Evolutionary conservation across 2,797 vertebrate genomes (phyloP).

Genomic region (Danionella dracula): DNA sequence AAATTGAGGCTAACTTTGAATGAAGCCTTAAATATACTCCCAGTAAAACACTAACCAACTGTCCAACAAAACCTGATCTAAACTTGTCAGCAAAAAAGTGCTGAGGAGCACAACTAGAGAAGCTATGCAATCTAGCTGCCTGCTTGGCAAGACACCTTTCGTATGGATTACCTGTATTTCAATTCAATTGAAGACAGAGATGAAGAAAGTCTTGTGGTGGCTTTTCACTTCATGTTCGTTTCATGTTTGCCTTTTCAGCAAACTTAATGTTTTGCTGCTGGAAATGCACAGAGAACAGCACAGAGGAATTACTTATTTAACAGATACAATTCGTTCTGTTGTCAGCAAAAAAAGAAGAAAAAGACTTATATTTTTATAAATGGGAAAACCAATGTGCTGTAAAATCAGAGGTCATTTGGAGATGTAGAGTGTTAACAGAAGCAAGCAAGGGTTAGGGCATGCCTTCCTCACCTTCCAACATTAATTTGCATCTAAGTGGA

Average conservation of each 20-base stretch:
- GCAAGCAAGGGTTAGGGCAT: constrained; percentile 55
- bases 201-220: constrained; percentile 24
- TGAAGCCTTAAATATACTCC: too few species aligned
- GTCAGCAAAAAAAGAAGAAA: constrained; percentile 66
- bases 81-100: neutral
- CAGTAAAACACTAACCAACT: neutral
- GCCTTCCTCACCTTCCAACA: constrained; percentile 54
- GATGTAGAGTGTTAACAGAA: constrained; percentile 71
- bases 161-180: constrained; percentile 37
- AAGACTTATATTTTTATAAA: constrained; percentile 67
- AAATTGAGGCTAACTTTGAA: too few species aligned
- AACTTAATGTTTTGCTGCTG: constrained; percentile 74
- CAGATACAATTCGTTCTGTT: constrained; percentile 78
- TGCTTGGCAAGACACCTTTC: constrained; percentile 13
- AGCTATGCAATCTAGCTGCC: neutral
- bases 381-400: constrained; percentile 72
- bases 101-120: neutral
- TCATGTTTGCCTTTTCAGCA: constrained; percentile 68
- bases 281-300: constrained; percentile 71
- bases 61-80: neutral
- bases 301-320: constrained; percentile 82
- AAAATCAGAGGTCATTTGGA: constrained; percentile 77
- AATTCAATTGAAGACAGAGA: constrained; percentile 35
- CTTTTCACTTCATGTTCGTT: constrained; percentile 32
- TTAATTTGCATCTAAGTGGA: constrained; percentile 70